Base-by-base conservation (phyloP, 2,888 invertebrate species). In the Oligia fasciuncula region DNA sequence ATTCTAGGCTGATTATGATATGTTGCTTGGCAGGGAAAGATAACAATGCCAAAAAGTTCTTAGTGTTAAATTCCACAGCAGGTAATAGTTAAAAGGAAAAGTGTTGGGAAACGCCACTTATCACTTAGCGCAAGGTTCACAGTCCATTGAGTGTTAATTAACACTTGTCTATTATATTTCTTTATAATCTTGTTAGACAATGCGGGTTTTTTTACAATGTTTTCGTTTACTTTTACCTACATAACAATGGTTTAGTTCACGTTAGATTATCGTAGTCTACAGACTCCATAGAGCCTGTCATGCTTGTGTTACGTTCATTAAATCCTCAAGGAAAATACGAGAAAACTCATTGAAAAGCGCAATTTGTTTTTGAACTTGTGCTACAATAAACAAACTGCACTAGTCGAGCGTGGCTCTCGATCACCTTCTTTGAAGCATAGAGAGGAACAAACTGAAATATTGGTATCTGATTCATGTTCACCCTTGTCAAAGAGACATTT, bases 121-220 rank as follows among this genome's bases (percentile, higher is more conserved):
- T 23, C 84, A 77, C 83, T 57, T 46, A 6, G 11, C 62, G 35
- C 35, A 23, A 40, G 46, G 14, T 14, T 65, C 68, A 54, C 46
- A 40, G 17, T n/a, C 46, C 54, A 77, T 83, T 63, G 60, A 72
- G 19, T 65, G 54, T 65, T 66, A 73, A 86, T 86, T 86, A 83
- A 62, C 84, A 68, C 84, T 72, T 62, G 51, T 72, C 72, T 54
- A 65, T 74, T 49, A 85, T 69, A 67, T 67, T 54, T 76, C 62
- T 83, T 76, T 83, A 63, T 63, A 14, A 82, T 62, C 65, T 57
- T 66, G 82, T 85, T 81, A 49, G 35, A 63, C 23, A 60, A 82
- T 17, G 62, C 49, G 9, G 67, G 43, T 66, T 83, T 65, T 51
- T 73, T 57, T 29, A 66, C 65, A 77, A 67, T 66, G 19, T n/a